Evolutionary conservation across 2,888 invertebrate genomes (phyloP).

Genomic region (Lochmaea capreae): DNA sequence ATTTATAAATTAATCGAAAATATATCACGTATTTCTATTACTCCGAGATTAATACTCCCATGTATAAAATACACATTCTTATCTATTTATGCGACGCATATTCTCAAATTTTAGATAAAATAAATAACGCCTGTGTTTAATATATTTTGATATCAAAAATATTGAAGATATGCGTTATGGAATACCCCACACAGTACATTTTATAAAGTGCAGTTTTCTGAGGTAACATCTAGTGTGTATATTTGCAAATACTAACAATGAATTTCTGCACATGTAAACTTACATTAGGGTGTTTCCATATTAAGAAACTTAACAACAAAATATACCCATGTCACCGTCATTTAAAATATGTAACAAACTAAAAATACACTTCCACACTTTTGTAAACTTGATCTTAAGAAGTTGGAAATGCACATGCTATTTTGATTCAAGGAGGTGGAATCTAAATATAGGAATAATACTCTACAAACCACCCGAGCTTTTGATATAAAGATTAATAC

Average conservation of each 20-base stretch:
- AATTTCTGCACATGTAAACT: constrained; percentile 18
- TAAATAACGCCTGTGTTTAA: no score
- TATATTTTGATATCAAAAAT: not conserved
- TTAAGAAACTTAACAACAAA: not conserved
- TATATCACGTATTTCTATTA: not conserved
- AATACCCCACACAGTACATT: not conserved
- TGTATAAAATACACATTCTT: not conserved
- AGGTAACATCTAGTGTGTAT: not conserved
- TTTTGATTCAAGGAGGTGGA: no score
- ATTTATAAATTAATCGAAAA: not conserved
- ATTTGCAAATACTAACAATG: constrained; percentile 3
- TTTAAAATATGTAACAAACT: constrained; percentile 3
- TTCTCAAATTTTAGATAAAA: no score
- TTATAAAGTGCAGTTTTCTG: constrained; percentile 12
- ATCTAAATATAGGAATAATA: no score
- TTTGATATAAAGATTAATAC: no score
- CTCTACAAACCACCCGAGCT: no score
- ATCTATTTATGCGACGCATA: not conserved
- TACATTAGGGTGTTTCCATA: constrained; percentile 1
- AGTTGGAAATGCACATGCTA: no score
- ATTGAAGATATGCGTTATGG: not conserved
- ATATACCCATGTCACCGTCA: not conserved
- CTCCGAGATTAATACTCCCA: not conserved
- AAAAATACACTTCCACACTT: not conserved
- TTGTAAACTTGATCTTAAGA: no score